phyloP scores from a whole-genome alignment of 2,113 vertebrate species.

The Patagioenas fasciata region DNA sequence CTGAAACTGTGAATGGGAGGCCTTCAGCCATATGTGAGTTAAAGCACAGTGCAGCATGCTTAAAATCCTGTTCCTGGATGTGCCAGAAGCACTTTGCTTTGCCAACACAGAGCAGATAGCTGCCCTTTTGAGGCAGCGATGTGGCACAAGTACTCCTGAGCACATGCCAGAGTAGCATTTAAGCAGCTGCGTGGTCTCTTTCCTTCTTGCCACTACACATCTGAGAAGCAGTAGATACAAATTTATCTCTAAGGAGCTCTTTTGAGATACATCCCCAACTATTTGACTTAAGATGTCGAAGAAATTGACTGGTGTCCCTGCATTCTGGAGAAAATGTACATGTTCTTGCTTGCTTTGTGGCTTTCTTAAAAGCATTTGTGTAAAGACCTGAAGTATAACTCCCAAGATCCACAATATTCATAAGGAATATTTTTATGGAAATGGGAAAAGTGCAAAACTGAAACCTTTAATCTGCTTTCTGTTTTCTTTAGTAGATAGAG shows the following conservation, averaged over 20 bases:
- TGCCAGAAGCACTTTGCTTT: background rate
- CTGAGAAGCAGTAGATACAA: background rate
- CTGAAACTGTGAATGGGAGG: background rate
- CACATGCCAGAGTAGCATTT: background rate
- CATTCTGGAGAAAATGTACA: background rate
- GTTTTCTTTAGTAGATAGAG: background rate
- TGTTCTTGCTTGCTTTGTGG: background rate
- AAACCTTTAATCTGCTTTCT: background rate
- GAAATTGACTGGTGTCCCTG: background rate
- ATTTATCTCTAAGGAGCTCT: background rate
- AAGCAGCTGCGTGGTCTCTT: background rate
- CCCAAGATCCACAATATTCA: background rate
- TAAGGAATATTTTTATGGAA: background rate
- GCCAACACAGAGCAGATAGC: background rate
- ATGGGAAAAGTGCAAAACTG: background rate
- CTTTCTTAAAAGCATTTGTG: background rate
- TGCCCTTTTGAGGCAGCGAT: background rate
- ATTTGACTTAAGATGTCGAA: background rate
- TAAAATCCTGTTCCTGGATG: background rate
- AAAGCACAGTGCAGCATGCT: background rate
- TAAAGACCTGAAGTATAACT: background rate
- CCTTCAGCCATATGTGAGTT: background rate
- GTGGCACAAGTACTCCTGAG: background rate
- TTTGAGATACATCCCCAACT: background rate
- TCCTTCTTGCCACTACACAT: background rate